Percentiles rank a stretch among this genome's conserved stretches.
These are phyloP conservation scores for Notoglanidium macrostoma DNA, from an alignment of 2,797 vertebrate genomes.

Conservation along the genomic window DNA sequence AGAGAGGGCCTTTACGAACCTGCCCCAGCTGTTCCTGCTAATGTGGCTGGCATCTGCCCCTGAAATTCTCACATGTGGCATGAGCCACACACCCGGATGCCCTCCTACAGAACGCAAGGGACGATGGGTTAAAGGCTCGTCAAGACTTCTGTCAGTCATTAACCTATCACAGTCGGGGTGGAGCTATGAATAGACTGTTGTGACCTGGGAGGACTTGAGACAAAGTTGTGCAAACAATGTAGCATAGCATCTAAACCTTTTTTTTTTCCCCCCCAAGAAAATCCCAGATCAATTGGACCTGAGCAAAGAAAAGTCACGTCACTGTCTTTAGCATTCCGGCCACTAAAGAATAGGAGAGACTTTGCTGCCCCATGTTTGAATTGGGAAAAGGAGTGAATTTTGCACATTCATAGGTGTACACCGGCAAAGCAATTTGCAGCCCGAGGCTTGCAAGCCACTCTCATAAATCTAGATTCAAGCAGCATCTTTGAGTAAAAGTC, in stretches of 20 bases:
- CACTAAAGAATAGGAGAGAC: conserved; percentile 48
- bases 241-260: conserved; percentile 3
- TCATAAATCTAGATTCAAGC: conserved; percentile 51
- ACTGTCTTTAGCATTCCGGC: conserved; percentile 39
- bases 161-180: conserved; percentile 29
- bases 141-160: conserved; percentile 40
- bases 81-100: conserved; percentile 12
- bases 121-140: conserved; percentile 45
- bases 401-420: conserved; percentile 51
- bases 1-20: conserved; percentile 60
- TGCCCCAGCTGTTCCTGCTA: conserved; percentile 66
- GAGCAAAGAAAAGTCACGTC: conserved; percentile 16
- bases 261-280: neutral
- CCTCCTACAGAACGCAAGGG: conserved; percentile 35
- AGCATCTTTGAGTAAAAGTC: conserved; percentile 50
- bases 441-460: conserved; percentile 26
- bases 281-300: conserved; percentile 16
- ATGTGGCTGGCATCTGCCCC: conserved; percentile 61
- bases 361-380: conserved; percentile 50
- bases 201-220: conserved; percentile 14
- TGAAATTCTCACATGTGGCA: conserved; percentile 50
- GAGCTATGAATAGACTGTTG: conserved; percentile 30
- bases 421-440: conserved; percentile 55
- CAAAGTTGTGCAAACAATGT: neutral
- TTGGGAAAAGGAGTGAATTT: conserved; percentile 35